Conservation (phyloP, 2,888 invertebrate genomes). For the Drosophila maculinotata region DNA sequence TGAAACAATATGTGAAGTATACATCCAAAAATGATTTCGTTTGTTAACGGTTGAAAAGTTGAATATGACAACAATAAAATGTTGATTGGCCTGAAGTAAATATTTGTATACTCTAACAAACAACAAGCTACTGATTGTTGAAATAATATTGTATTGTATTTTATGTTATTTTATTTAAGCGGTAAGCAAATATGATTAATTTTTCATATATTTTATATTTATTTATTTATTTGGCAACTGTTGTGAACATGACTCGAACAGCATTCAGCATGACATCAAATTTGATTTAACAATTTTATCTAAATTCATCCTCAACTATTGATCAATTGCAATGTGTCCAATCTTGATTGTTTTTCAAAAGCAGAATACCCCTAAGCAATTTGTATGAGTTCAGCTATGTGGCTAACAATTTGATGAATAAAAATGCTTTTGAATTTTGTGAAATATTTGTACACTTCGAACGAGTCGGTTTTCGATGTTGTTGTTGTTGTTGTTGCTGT, state of each 20-base stretch:
- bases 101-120: not conserved
- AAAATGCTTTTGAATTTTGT: conserved; percentile 6
- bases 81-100: not conserved
- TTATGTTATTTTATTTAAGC: not conserved
- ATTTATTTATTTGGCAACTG: no score
- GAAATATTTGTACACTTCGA: conserved; percentile 8
- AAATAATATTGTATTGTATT: not conserved
- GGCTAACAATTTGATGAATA: conserved; percentile 6
- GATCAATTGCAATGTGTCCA: not conserved
- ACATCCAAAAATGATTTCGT: conserved; percentile 1
- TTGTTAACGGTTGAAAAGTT: conserved; percentile 1
- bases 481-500: conserved; percentile 8
- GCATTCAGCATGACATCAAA: not conserved
- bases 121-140: not conserved
- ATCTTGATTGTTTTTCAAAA: conserved; percentile 9
- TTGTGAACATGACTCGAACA: not conserved
- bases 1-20: conserved; percentile 2
- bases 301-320: not conserved
- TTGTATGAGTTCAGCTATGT: not conserved
- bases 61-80: not conserved
- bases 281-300: conserved; percentile 1
- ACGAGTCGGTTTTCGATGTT: not conserved
- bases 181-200: not conserved
- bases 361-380: conserved; percentile 4
- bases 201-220: not conserved